Evolutionary conservation across 2,888 invertebrate species (phyloP), one percentile per base, ranked within the genome.

Genomic region (Andricus curvator): DNA sequence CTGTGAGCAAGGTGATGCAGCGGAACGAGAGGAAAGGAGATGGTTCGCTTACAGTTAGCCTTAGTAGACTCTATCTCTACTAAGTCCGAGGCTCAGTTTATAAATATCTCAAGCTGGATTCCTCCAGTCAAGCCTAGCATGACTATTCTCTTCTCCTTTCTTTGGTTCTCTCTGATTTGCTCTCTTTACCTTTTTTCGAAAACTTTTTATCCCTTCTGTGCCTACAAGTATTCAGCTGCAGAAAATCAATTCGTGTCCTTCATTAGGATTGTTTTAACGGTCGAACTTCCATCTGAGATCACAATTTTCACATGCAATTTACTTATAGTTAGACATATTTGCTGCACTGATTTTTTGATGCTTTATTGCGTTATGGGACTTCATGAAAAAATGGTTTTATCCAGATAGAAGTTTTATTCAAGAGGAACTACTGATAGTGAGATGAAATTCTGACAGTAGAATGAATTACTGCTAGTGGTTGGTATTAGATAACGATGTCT

Each of bases 91-190:
- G 37, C 79, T 80, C 82, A 81, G 82, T 85, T 85, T 85, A 86
- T 85, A 86, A 86, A 86, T 86, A 86, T 84, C 84, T 82, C 79
- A 76, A 76, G 80, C 83, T 80, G 84, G 85, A 86, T 88, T 88
- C 87, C 87, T 81, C 65, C 81, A 81, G 82, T 82, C 78, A 86
- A 86, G 85, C 82, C 86, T 86, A 86, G 82, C 86, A 84, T 87
- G 85, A 87, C 86, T 85, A 60, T 85, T 83, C 83, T 74, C 83
- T 77, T 81, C 80, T 78, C 76, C 78, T 51, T 80, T 56, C 79
- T 29, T 25, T 77, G 68, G 41, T 51, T 64, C 65, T 78, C 56
- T 82, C 60, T 22, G 70, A 68, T 79, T 80, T 64, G 77, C 78
- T 79, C 76, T 41, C 76, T 79, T 62, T 80, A 78, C 78, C 80